Percentiles rank a stretch among this genome's conserved stretches.
Conservation (phyloP, 2,113 vertebrate species). For the Anoplopoma fimbria region DNA sequence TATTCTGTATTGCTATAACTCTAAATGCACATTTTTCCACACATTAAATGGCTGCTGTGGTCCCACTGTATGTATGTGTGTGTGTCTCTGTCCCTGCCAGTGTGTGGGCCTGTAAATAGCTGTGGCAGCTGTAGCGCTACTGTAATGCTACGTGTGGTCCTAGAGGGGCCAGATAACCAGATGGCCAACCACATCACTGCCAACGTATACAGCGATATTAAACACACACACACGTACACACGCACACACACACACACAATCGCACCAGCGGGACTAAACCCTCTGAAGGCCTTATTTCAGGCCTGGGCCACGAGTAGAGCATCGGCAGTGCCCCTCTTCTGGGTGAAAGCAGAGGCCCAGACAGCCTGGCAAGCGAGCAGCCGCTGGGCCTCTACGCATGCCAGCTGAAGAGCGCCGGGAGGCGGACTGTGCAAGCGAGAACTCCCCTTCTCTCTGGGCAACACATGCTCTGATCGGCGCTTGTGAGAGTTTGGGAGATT, state of each 20-base stretch:
- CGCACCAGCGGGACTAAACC: slow-evolving; percentile 63
- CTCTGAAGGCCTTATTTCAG: slow-evolving; percentile 71
- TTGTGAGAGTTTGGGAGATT: slow-evolving; percentile 69
- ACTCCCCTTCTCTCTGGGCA: slow-evolving; percentile 62
- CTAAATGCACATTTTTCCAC: too few species aligned
- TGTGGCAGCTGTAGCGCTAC: slow-evolving; percentile 63
- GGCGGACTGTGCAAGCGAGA: slow-evolving; percentile 37
- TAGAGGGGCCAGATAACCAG: slow-evolving; percentile 79
- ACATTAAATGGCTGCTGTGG: slow-evolving; percentile 30
- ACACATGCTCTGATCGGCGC: slow-evolving; percentile 70
- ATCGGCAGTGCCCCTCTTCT: slow-evolving; percentile 65
- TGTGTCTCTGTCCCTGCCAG: slow-evolving; percentile 31
- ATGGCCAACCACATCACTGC: slow-evolving; percentile 75
- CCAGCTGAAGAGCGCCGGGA: slow-evolving; percentile 77
- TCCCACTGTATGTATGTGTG: slow-evolving; percentile 29
- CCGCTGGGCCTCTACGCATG: slow-evolving; percentile 58
- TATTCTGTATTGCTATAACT: too few species aligned
- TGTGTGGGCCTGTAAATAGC: slow-evolving; percentile 76
- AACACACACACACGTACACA: slow-evolving; percentile 52
- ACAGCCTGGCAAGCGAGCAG: slow-evolving; percentile 66
- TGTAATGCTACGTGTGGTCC: slow-evolving; percentile 69
- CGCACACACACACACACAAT: slow-evolving; percentile 27
- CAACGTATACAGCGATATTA: slow-evolving; percentile 69
- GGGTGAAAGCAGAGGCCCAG: slow-evolving; percentile 71
- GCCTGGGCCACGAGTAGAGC: slow-evolving; percentile 70